Evolutionary conservation across 2,113 vertebrate species (phyloP).

Genomic region (Clarias macrocephalus): DNA sequence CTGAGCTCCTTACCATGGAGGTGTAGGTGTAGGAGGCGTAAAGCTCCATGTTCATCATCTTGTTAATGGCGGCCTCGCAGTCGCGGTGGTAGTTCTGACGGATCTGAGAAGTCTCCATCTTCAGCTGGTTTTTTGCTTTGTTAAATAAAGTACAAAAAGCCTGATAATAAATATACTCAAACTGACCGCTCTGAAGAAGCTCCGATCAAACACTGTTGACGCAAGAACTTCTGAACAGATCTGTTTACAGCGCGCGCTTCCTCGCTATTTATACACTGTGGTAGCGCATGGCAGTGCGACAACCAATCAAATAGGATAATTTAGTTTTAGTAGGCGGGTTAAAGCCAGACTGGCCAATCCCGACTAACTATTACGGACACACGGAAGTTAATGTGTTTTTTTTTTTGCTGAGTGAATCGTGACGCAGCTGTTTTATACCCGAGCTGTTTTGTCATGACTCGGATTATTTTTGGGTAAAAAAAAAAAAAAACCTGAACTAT

Average conservation of each 20-base stretch:
- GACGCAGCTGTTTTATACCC: background rate
- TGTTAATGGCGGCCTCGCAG: slow-evolving; percentile 77
- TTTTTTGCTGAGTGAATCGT: background rate
- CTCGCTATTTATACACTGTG: slow-evolving; percentile 52
- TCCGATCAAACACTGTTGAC: slow-evolving; percentile 90
- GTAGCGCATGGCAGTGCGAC: background rate
- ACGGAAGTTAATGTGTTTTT: background rate
- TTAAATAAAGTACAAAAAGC: slow-evolving; percentile 53
- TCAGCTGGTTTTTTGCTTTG: slow-evolving; percentile 48
- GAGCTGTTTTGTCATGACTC: background rate
- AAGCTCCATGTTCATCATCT: slow-evolving; percentile 82
- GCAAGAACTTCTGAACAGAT: slow-evolving; percentile 62
- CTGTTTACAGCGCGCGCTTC: rapidly evolving
- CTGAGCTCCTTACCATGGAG: slow-evolving; percentile 74
- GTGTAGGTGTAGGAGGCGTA: slow-evolving; percentile 80
- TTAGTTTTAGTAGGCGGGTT: background rate
- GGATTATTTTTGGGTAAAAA: background rate
- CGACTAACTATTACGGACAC: background rate
- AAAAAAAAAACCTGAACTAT: background rate
- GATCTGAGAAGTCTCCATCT: slow-evolving; percentile 72
- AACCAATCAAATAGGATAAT: slow-evolving; percentile 21
- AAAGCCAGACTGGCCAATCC: background rate
- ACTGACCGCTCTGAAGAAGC: slow-evolving; percentile 42
- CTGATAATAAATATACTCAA: too few species aligned
- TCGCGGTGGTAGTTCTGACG: slow-evolving; percentile 84